These are phyloP conservation scores for Brachionichthys hirsutus DNA, from an alignment of 2,113 vertebrate genomes.

Conservation along the genomic window DNA sequence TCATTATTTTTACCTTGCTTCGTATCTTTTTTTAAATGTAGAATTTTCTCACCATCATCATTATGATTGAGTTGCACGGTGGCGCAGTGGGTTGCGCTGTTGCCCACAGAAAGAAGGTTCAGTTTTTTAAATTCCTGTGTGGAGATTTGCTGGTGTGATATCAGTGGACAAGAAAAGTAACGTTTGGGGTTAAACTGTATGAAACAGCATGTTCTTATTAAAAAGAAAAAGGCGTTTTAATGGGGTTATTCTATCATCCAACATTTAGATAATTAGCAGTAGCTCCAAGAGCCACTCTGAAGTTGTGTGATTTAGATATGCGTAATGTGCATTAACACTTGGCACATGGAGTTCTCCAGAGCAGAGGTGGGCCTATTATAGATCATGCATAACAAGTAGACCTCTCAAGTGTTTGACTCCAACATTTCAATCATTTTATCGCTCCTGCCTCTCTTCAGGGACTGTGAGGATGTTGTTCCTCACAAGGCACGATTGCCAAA, in stretches of 20 bases:
- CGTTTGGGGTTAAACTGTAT: constrained; percentile 27
- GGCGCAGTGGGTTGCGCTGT: no score
- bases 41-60: constrained; percentile 28
- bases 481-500: background rate
- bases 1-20: constrained; percentile 7
- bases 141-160: no score
- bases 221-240: constrained; percentile 42
- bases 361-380: constrained; percentile 58
- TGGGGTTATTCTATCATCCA: constrained; percentile 33
- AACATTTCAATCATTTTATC: constrained; percentile 33
- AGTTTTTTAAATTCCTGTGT: no score
- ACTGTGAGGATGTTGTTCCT: constrained; percentile 1
- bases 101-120: no score
- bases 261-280: constrained; percentile 59
- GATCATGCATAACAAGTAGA: constrained; percentile 36
- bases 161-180: background rate
- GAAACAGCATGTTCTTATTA: constrained; percentile 45
- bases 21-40: constrained; percentile 2
- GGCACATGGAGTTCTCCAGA: constrained; percentile 36
- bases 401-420: constrained; percentile 22
- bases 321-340: constrained; percentile 52
- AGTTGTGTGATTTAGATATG: constrained; percentile 44
- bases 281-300: constrained; percentile 44
- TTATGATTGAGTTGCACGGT: no score
- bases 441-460: background rate